Percentiles rank a stretch among this genome's conserved stretches.
Evolutionary conservation across 2,888 invertebrate genomes (phyloP).

Genomic region (Gibbula magus): DNA sequence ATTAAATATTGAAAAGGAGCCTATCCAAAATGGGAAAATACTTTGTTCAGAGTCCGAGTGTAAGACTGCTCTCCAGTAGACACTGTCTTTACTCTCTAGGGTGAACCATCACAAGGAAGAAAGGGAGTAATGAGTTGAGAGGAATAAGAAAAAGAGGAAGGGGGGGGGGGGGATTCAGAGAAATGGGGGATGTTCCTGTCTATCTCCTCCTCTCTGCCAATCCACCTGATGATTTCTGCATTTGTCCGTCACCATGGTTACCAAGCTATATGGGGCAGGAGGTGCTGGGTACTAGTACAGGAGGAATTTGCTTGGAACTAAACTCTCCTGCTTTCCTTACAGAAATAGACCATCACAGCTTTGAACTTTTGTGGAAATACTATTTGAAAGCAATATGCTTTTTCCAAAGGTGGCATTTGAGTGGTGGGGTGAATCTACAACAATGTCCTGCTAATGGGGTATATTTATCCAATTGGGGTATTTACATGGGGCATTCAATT

Average conservation of each 20-base stretch:
- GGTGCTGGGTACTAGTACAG: too few species aligned
- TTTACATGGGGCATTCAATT: too few species aligned
- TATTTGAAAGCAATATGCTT: conserved; percentile 18
- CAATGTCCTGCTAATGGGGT: too few species aligned
- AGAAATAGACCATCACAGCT: background rate
- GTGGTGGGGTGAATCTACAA: too few species aligned
- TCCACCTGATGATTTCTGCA: conserved; percentile 27
- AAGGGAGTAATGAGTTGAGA: background rate
- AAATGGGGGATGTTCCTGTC: background rate
- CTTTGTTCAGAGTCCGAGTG: too few species aligned
- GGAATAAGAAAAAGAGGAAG: background rate
- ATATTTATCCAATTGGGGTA: too few species aligned
- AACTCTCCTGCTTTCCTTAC: background rate
- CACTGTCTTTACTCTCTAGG: too few species aligned
- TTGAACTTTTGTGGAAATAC: conserved; percentile 16
- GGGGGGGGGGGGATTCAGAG: background rate
- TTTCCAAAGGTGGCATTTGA: conserved; percentile 2
- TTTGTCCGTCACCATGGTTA: conserved; percentile 26
- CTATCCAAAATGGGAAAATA: too few species aligned
- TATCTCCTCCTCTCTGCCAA: background rate
- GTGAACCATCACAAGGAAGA: too few species aligned
- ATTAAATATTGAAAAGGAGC: too few species aligned
- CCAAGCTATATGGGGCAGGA: conserved; percentile 28
- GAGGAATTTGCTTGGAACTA: conserved; percentile 15
- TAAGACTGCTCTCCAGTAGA: too few species aligned